Percentiles rank a stretch among this genome's conserved stretches.
These are phyloP conservation scores for Cosmopolites sordidus DNA, from an alignment of 2,888 invertebrate genomes.

Conservation along the genomic window DNA sequence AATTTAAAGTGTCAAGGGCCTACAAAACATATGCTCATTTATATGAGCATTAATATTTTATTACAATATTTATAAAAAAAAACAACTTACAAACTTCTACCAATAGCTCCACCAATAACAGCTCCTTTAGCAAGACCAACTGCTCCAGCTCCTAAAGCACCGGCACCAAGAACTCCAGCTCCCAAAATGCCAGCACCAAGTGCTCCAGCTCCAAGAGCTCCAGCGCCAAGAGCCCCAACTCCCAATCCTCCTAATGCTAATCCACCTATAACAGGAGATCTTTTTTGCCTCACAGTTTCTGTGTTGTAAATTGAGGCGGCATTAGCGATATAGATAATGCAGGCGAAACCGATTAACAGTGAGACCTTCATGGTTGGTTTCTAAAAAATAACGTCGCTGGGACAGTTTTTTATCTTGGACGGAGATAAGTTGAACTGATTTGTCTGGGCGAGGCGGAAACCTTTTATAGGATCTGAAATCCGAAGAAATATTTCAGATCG, in stretches of 20 bases:
- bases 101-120: conserved; percentile 18
- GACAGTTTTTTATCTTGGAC: conserved; percentile 1
- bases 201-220: conserved; percentile 21
- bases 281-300: conserved; percentile 20
- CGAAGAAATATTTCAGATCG: conserved; percentile 16
- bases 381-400: background rate
- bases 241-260: conserved; percentile 18
- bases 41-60: no score
- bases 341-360: conserved; percentile 20
- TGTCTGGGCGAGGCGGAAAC: conserved; percentile 14
- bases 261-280: conserved; percentile 20
- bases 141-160: conserved; percentile 27
- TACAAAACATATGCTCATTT: no score
- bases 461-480: conserved; percentile 21
- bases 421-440: conserved; percentile 17
- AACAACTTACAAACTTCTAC: conserved; percentile 16
- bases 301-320: conserved; percentile 21
- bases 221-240: conserved; percentile 18
- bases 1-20: no score
- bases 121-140: conserved; percentile 25
- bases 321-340: conserved; percentile 18
- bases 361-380: conserved; percentile 26
- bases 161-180: conserved; percentile 21
- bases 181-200: conserved; percentile 27
- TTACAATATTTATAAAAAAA: no score